Conservation (phyloP, 1,140 invertebrate genomes). For the Drosophila obscura region DNA sequence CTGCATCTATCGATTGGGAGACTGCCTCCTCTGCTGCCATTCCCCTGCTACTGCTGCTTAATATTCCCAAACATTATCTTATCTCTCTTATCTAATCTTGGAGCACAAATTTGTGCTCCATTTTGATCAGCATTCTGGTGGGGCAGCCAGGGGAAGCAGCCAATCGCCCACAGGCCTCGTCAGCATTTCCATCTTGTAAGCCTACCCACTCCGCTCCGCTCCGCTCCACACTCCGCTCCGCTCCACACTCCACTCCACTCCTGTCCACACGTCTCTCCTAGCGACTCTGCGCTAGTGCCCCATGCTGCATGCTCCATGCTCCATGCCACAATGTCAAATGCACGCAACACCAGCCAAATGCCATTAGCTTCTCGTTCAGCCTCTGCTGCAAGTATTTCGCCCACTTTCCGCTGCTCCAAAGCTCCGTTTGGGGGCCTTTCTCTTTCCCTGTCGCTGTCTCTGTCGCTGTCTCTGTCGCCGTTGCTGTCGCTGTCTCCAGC, state of each 20-base stretch:
- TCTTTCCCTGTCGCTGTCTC: slow-evolving; percentile 35
- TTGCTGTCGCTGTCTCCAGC: background rate
- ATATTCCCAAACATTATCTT: too few species aligned
- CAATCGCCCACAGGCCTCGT: slow-evolving; percentile 26
- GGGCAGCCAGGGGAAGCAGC: too few species aligned
- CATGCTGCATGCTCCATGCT: slow-evolving; percentile 12
- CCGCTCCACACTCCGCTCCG: too few species aligned
- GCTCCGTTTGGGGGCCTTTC: slow-evolving; percentile 29
- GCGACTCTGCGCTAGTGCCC: slow-evolving; percentile 3
- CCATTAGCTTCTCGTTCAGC: slow-evolving; percentile 34
- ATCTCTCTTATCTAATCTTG: too few species aligned
- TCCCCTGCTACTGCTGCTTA: too few species aligned
- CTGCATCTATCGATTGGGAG: too few species aligned
- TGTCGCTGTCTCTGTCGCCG: background rate
- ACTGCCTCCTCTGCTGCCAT: too few species aligned
- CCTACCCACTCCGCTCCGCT: too few species aligned
- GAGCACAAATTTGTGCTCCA: too few species aligned
- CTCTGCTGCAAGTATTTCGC: slow-evolving; percentile 10
- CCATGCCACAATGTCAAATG: slow-evolving; percentile 52
- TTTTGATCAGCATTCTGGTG: too few species aligned
- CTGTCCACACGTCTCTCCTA: too few species aligned
- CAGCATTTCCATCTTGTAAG: background rate
- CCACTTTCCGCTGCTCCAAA: slow-evolving; percentile 22
- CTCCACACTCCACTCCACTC: too few species aligned
- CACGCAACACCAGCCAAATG: slow-evolving; percentile 56